Evolutionary conservation across 2,113 vertebrate species (phyloP), one percentile per base, ranked within the genome.

Genomic region (Gracilinanus agilis): DNA sequence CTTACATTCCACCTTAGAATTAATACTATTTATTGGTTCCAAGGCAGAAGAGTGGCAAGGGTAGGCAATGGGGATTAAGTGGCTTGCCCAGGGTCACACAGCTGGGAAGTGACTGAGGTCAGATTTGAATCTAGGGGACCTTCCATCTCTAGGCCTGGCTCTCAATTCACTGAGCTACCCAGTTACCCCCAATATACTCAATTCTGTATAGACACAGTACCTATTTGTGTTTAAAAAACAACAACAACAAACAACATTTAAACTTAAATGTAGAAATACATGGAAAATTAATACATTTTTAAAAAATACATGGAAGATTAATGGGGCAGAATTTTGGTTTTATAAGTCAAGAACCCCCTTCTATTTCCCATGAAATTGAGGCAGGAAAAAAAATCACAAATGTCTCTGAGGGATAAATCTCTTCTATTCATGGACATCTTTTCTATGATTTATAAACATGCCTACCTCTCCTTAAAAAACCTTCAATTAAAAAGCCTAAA

Each of bases 341-440:
- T 93, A 95, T 53, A 93, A 19, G 92, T 40, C 88, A 96, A 89
- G 83, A 95, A 53, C 94, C 54, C 7, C 12, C 44, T 29, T 93
- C 34, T 94, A 56, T 94, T 44, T 10, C 90, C 56, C 88, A 2
- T 83, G 49, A 96, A 91, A 94, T 92, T 92, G 54, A 94, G 4
- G 53, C 61, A 49, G 29, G 54, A 53, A 53, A 88, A 44, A 95
- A 91, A 34, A 93, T 44, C 24, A 92, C 90, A 88, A 95, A 95
- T 58, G 67, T n/a, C 90, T 89, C 91, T 67, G 90, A 93, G 96
- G 93, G 95, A 96, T 91, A 94, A 95, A 67, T 89, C 16, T 75
- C 25, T 61, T 61, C 34, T n/a, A 75, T 75, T 75, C 67, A 40
- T 19, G n/a, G 67, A 19, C 16, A 40, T 6, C n/a, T 40, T 83